Percentiles rank a stretch among this genome's conserved stretches.
Conservation (phyloP, 2,797 vertebrate genomes). For the Synanceia verrucosa region DNA sequence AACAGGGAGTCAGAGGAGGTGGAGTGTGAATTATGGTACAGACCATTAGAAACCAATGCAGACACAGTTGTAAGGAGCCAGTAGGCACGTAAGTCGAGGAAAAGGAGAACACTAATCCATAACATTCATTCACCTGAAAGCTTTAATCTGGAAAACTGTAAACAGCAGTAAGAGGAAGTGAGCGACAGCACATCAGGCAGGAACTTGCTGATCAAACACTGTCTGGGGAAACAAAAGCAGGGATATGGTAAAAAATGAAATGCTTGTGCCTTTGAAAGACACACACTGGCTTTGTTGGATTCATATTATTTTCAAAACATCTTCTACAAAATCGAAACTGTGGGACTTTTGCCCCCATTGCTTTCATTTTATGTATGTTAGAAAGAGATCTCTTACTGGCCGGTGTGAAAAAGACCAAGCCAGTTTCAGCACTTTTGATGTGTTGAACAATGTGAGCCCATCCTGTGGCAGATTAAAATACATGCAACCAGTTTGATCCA, state of each 20-base stretch:
- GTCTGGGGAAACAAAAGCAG: not conserved
- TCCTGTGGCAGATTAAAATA: not conserved
- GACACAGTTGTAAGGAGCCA: conserved; percentile 36
- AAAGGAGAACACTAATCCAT: conserved; percentile 37
- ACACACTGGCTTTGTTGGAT: not conserved
- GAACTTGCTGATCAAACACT: not conserved
- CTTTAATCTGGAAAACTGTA: not conserved
- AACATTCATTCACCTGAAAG: conserved; percentile 7
- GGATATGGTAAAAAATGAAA: not conserved
- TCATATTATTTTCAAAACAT: no score
- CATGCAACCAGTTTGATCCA: not conserved
- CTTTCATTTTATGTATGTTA: not conserved
- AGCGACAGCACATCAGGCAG: not conserved
- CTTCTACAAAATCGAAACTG: no score
- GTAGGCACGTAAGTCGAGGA: conserved; percentile 38
- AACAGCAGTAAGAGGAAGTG: not conserved
- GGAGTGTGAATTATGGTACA: conserved; percentile 50
- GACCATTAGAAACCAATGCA: conserved; percentile 51
- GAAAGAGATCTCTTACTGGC: not conserved
- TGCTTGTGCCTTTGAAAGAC: not conserved
- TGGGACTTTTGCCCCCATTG: no score
- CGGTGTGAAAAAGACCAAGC: not conserved
- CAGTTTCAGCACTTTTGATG: no score
- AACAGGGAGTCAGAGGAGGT: conserved; percentile 41
- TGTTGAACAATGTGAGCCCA: not conserved